Conservation (phyloP, 2,888 invertebrate genomes). For the Drosophila ochracea region DNA sequence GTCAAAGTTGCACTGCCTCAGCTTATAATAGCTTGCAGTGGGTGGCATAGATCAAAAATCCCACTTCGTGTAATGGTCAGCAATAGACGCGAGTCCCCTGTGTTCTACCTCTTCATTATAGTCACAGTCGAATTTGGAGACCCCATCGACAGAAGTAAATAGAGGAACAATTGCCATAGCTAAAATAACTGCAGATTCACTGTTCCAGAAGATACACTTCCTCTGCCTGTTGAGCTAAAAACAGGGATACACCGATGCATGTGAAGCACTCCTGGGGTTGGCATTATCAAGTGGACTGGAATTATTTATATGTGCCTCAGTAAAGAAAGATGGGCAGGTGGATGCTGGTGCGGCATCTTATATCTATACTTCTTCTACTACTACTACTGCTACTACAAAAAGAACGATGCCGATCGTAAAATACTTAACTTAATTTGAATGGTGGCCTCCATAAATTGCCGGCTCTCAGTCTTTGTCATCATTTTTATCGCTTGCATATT, state of each 20-base stretch:
- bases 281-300: constrained; percentile 95
- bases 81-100: constrained; percentile 22
- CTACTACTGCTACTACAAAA: constrained; percentile 89
- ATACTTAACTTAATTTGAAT: constrained; percentile 48
- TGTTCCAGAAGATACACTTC: constrained; percentile 88
- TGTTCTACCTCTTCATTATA: constrained; percentile 2
- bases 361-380: constrained; percentile 93
- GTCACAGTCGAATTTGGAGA: neutral
- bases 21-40: neutral
- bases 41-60: neutral
- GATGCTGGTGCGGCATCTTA: constrained; percentile 96
- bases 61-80: constrained; percentile 11
- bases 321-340: constrained; percentile 95
- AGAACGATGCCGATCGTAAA: constrained; percentile 88
- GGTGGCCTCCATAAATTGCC: constrained; percentile 58
- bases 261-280: constrained; percentile 97
- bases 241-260: constrained; percentile 90
- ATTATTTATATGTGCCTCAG: constrained; percentile 90
- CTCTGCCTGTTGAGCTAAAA: constrained; percentile 92
- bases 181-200: neutral
- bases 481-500: constrained; percentile 65
- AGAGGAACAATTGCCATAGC: neutral
- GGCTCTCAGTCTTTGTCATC: constrained; percentile 43
- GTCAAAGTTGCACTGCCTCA: constrained; percentile 25
- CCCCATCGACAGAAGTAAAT: too few species aligned